Evolutionary conservation across 2,797 vertebrate genomes (phyloP).

Genomic region (Hypotaenidia philippensis): DNA sequence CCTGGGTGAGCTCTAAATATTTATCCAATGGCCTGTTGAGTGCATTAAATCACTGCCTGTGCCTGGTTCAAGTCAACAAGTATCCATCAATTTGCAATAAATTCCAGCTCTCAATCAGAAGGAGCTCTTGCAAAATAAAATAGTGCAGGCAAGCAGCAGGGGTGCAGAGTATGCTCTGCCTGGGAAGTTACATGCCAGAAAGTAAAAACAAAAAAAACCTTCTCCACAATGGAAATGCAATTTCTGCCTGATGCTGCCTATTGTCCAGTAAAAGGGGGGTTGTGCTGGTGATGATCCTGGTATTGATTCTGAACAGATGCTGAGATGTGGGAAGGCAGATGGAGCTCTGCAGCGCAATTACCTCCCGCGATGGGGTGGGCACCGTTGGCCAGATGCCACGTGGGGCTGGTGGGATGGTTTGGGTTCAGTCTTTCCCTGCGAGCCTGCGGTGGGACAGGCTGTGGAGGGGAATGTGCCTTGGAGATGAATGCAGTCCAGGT

Average conservation of each 20-base stretch:
- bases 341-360: background rate
- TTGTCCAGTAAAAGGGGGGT: background rate
- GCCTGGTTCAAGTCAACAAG: background rate
- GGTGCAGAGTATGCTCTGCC: background rate
- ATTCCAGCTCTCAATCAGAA: background rate
- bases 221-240: background rate
- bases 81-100: background rate
- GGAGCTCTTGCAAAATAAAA: background rate
- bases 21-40: background rate
- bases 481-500: background rate
- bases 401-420: background rate
- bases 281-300: background rate
- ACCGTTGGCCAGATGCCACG: background rate
- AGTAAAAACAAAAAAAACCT: background rate
- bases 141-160: background rate
- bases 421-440: rapidly evolving
- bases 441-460: background rate
- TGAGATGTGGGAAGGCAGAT: constrained; percentile 22
- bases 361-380: background rate
- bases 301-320: constrained; percentile 34
- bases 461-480: rapidly evolving
- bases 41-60: background rate
- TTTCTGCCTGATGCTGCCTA: background rate
- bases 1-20: background rate
- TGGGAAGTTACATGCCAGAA: background rate